A percentile compares a stretch with the other conserved stretches of the same genome.
Evolutionary conservation across 1,140 invertebrate species (phyloP).

Genomic region (Leptoteleia sp.): DNA sequence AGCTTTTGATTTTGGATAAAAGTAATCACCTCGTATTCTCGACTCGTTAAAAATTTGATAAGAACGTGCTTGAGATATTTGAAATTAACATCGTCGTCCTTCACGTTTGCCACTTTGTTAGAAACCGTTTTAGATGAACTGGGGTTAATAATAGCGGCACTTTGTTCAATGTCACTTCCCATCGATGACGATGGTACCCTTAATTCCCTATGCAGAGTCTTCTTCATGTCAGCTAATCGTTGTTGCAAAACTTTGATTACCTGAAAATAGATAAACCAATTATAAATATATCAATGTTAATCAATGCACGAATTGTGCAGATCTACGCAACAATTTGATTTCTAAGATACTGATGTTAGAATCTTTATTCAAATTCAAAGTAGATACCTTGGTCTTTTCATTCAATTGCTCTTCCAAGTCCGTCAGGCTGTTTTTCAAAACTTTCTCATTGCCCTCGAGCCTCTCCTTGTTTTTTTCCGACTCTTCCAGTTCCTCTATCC

Average conservation of each 20-base stretch:
- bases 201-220: slow-evolving; percentile 93
- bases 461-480: slow-evolving; percentile 76
- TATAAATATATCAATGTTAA: too few species aligned
- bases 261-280: too few species aligned
- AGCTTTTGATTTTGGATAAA: too few species aligned
- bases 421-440: slow-evolving; percentile 83
- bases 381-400: slow-evolving; percentile 82
- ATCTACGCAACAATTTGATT: too few species aligned
- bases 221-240: slow-evolving; percentile 92
- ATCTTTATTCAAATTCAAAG: background rate
- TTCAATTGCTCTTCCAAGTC: slow-evolving; percentile 88
- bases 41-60: slow-evolving; percentile 94
- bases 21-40: slow-evolving; percentile 88
- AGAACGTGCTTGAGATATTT: slow-evolving; percentile 96
- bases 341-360: too few species aligned
- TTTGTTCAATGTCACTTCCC: slow-evolving; percentile 72
- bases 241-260: slow-evolving; percentile 93
- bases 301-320: too few species aligned
- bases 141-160: slow-evolving; percentile 80
- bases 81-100: slow-evolving; percentile 89
- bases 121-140: slow-evolving; percentile 83
- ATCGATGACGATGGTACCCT: slow-evolving; percentile 81
- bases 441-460: slow-evolving; percentile 81
- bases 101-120: slow-evolving; percentile 70
- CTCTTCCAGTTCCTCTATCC: slow-evolving; percentile 80